Conservation (phyloP, 2,797 vertebrate species). For the Bothrops alternatus region DNA sequence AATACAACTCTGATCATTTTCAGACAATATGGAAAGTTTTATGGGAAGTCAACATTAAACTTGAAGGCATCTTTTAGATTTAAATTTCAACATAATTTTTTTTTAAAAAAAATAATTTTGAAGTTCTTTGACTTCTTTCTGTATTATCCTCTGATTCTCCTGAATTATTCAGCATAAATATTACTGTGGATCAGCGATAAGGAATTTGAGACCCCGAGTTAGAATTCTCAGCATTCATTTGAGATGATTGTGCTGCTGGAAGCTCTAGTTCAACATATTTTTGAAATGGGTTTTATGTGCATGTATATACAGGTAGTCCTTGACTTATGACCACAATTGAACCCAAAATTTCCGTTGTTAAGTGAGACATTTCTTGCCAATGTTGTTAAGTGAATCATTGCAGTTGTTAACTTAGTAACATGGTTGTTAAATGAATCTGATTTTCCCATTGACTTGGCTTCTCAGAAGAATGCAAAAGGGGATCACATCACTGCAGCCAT, state of each 20-base stretch:
- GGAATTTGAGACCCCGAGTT: neutral
- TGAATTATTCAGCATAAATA: neutral
- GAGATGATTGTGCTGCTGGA: neutral
- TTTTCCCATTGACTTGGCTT: too few relatives aligned
- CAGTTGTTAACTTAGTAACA: too few relatives aligned
- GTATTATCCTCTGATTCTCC: neutral
- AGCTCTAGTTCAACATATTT: neutral
- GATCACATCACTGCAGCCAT: too few relatives aligned
- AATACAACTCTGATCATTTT: neutral
- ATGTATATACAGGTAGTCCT: neutral
- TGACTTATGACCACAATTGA: neutral
- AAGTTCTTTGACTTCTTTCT: neutral
- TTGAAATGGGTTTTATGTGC: neutral
- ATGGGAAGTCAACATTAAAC: neutral
- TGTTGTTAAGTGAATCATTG: too few relatives aligned
- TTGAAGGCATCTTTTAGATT: neutral
- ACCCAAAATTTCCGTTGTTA: neutral
- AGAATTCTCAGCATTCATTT: neutral
- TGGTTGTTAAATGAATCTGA: too few relatives aligned
- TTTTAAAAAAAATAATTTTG: neutral
- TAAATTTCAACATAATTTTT: neutral
- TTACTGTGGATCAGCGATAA: neutral
- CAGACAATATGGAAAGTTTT: neutral
- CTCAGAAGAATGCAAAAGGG: too few relatives aligned
- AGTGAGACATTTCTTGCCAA: neutral